Conservation (phyloP, 1,140 invertebrate genomes). For the Drosophila albomicans region DNA sequence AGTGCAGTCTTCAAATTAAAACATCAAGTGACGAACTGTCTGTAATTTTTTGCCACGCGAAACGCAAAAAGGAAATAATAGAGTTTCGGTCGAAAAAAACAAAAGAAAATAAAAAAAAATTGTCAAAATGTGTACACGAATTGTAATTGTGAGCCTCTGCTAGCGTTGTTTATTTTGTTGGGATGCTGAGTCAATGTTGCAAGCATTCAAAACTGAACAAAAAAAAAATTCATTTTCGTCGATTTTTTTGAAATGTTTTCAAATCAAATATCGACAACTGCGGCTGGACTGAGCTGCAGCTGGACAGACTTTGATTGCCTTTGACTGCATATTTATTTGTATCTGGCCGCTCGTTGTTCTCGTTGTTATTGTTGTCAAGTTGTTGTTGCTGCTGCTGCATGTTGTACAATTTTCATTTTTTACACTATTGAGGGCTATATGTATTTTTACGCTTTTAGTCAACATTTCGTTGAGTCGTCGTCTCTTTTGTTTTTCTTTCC, state of each 20-base stretch:
- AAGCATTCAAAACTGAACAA: constrained; percentile 48
- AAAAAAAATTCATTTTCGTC: constrained; percentile 53
- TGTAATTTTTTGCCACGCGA: constrained; percentile 14
- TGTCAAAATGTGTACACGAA: constrained; percentile 48
- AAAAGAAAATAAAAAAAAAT: constrained; percentile 20
- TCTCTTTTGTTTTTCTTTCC: constrained; percentile 21
- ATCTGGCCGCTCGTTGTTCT: constrained; percentile 28
- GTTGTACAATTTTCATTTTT: constrained; percentile 71
- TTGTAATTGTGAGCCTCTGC: constrained; percentile 63
- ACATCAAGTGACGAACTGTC: constrained; percentile 55
- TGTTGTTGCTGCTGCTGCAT: constrained; percentile 48
- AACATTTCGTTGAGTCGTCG: constrained; percentile 66
- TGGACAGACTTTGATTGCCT: constrained; percentile 69
- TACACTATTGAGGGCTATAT: constrained; percentile 62
- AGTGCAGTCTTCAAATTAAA: constrained; percentile 52
- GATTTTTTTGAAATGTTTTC: constrained; percentile 75
- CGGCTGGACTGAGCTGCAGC: constrained; percentile 32
- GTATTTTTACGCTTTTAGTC: constrained; percentile 76
- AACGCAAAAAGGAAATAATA: constrained; percentile 25
- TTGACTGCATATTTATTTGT: constrained; percentile 78
- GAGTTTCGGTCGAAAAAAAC: constrained; percentile 31
- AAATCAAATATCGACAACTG: constrained; percentile 78
- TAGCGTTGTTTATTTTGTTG: constrained; percentile 62
- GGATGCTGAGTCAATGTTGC: constrained; percentile 54
- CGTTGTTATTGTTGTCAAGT: constrained; percentile 51